Conservation (phyloP, 2,113 vertebrate genomes). For the Bubalus kerabau region DNA sequence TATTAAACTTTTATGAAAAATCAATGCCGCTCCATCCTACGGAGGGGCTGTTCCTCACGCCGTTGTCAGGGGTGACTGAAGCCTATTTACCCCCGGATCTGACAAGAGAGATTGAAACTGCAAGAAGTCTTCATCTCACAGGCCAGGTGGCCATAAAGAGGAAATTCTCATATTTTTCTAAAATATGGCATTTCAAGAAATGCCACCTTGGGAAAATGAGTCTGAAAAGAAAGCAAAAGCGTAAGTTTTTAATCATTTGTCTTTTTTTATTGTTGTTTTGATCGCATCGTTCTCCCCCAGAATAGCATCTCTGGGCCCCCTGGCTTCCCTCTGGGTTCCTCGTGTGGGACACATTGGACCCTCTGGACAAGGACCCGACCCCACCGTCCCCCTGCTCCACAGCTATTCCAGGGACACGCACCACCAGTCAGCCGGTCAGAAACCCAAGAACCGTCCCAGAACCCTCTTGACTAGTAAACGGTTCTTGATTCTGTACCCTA, state of each 20-base stretch:
- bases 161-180: background rate
- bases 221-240: background rate
- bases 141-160: background rate
- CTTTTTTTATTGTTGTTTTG: background rate
- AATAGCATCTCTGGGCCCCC: background rate
- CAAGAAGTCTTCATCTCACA: slow-evolving; percentile 11
- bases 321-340: background rate
- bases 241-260: background rate
- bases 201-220: background rate
- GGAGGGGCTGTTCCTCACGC: slow-evolving; percentile 68
- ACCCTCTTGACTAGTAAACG: background rate
- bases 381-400: fast-evolving
- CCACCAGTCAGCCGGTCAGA: background rate
- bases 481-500: background rate
- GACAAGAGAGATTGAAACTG: background rate
- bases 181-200: background rate
- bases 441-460: background rate
- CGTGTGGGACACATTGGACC: background rate
- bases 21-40: slow-evolving; percentile 76
- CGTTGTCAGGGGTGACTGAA: slow-evolving; percentile 61
- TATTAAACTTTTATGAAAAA: slow-evolving; percentile 85
- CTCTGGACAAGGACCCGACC: background rate
- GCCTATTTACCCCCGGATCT: slow-evolving; percentile 55
- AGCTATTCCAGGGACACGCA: fast-evolving
- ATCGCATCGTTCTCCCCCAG: background rate